Base-by-base conservation (phyloP, 2,797 vertebrate species). In the Semotilus atromaculatus region DNA sequence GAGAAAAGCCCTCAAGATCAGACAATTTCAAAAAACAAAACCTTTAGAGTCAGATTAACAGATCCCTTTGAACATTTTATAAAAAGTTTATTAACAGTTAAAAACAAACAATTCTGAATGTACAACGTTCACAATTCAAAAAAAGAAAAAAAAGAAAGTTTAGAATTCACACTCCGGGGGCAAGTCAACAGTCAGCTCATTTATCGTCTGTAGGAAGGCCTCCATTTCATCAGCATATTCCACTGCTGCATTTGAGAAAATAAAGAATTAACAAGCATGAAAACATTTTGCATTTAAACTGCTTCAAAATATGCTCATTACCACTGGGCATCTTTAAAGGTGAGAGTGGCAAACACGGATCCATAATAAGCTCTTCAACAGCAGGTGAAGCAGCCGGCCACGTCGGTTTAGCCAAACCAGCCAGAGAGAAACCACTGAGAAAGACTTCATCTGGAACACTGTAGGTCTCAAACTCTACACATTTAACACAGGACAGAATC, bases 251-350 rank as follows among this genome's bases (percentile, higher is more conserved):
- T 31, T 2, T 40, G 5, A 58, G 7, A 29, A 34, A 10, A 55
- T 9, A 19, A 7, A 11, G 14, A 31, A 53, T 1, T 16, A 5
- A 40, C 13, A 26, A 8, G n/a, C 18, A 79, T 40, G 3, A 26
- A 55, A 7, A 62, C 23, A 0, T 68, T 31, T 7, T 31, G 4
- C 18, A 29, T 10, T n/a, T 11, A 8, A 78, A 34, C 3, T 19
- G 5, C 4, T 8, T 78, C 3, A 2, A 26, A 77, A 7, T 43
- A 5, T 3, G 75, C 8, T 62, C 2, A 31, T n/a, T 76, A 91
- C 90, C 90, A 86, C 64, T 82, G 13, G 81, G 84, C 45, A 86
- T 85, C 81, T 86, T 88, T 21, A 91, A 26, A 23, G 89, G 90
- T 2, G 90, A 90, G 4, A 8, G 73, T 43, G 84, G 87, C 51